phyloP scores from a whole-genome alignment of 2,113 vertebrate genomes.

The Mobula hypostoma region DNA sequence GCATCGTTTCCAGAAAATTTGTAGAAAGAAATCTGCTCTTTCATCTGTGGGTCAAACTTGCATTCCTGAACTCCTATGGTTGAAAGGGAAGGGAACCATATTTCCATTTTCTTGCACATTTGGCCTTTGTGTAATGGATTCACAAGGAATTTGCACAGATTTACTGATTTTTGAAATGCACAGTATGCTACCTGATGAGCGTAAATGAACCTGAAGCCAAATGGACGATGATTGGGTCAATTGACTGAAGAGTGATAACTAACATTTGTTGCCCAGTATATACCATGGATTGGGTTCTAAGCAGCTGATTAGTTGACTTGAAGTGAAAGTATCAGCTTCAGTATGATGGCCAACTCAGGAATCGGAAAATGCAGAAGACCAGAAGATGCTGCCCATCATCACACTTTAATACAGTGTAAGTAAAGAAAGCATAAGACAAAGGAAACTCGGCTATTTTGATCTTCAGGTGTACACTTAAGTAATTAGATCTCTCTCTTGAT shows the following conservation, averaged over 20 bases:
- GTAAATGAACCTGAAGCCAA: not conserved
- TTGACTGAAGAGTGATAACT: conserved; percentile 24
- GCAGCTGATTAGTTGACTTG: conserved; percentile 31
- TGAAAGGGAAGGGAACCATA: conserved; percentile 23
- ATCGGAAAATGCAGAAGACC: not conserved
- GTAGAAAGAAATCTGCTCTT: conserved; percentile 16
- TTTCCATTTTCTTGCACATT: conserved; percentile 20
- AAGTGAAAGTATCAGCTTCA: conserved; percentile 14
- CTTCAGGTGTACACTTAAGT: not conserved
- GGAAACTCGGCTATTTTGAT: conserved; percentile 20
- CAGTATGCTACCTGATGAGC: not conserved
- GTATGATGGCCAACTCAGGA: conserved; percentile 16
- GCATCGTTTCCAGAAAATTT: not conserved
- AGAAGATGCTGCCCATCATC: conserved; percentile 11
- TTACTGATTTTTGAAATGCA: not conserved
- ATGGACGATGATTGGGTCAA: conserved; percentile 12
- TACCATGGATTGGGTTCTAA: conserved; percentile 29
- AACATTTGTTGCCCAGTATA: conserved; percentile 25
- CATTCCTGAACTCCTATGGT: not conserved
- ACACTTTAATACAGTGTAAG: conserved; percentile 29
- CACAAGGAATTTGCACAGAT: not conserved
- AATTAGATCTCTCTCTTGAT: not conserved
- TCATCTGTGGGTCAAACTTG: not conserved
- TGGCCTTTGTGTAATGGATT: not conserved
- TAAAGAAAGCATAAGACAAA: conserved; percentile 31